Evolutionary conservation across 2,888 invertebrate species (phyloP), one percentile per base, ranked within the genome.

Genomic region (Flabesymbios commensalis): DNA sequence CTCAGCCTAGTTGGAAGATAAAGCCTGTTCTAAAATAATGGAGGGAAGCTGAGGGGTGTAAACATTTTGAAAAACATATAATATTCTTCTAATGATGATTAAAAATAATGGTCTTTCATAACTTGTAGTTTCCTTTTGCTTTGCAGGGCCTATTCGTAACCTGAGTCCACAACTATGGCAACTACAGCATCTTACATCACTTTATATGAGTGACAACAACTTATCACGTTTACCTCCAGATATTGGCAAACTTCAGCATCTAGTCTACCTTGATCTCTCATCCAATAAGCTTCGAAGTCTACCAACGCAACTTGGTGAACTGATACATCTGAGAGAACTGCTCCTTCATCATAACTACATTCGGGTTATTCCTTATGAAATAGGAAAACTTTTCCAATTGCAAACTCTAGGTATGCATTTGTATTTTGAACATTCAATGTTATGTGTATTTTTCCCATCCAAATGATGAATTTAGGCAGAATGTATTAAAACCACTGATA

Each of bases 361-460:
- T 74, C 88, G 96, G 72, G 90, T 91, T 74, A 87, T 99, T 78
- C 99, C 99, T 2, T 96, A 93, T 84, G 97, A 98, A 86, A 87
- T 99, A 75, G 99, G 99, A 74, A 95, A 95, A 85, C 87, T 98
- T 75, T 99, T 98, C 85, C 94, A 97, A 85, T 88, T 99, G 70
- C 92, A 94, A 84, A 88, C 92, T 78, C 87, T 99, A 72, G 94
- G 95, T 79, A 87, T 93, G 74, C 39, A 14, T 19, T 29, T 7
- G 22, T 10, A 7, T 49, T n/a, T n/a, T n/a, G n/a, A n/a, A n/a
- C n/a, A n/a, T 59, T 10, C 14, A 7, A 17, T 32, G 28, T 5
- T 28, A 32, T 5, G 43, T 45, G 22, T 10, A 19, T n/a, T n/a
- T n/a, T n/a, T n/a, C n/a, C n/a, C n/a, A n/a, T n/a, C n/a, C n/a